Percentiles rank a stretch among this genome's conserved stretches.
phyloP scores from a whole-genome alignment of 2,888 invertebrate genomes.

The Nymphalis c-album region DNA sequence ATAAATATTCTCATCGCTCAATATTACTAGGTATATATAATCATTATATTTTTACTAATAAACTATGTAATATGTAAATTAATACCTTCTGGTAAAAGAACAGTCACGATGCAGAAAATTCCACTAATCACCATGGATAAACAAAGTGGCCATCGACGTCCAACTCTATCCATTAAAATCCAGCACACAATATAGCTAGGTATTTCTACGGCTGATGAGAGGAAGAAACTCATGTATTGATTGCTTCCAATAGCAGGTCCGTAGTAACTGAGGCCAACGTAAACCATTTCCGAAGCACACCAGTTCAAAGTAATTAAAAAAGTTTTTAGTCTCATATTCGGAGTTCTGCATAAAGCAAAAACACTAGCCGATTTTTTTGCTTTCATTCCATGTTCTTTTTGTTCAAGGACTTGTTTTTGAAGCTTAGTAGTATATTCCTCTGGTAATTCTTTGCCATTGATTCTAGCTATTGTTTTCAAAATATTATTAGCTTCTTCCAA shows the following conservation, averaged over 20 bases:
- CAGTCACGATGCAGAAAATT: slow-evolving; percentile 91
- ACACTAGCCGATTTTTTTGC: slow-evolving; percentile 75
- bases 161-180: slow-evolving; percentile 93
- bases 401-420: slow-evolving; percentile 86
- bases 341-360: slow-evolving; percentile 87
- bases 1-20: too few relatives aligned
- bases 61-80: not conserved
- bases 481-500: slow-evolving; percentile 91
- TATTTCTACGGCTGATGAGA: slow-evolving; percentile 93
- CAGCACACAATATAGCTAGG: slow-evolving; percentile 94
- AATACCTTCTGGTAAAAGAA: slow-evolving; percentile 89
- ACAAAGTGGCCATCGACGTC: slow-evolving; percentile 93
- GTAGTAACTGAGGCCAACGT: slow-evolving; percentile 95
- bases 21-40: too few relatives aligned
- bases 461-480: slow-evolving; percentile 87
- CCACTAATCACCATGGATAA: slow-evolving; percentile 93
- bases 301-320: slow-evolving; percentile 92
- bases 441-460: slow-evolving; percentile 89
- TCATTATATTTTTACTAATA: too few relatives aligned
- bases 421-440: slow-evolving; percentile 86
- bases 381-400: slow-evolving; percentile 79
- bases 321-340: slow-evolving; percentile 94
- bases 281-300: slow-evolving; percentile 96
- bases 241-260: slow-evolving; percentile 93
- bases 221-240: slow-evolving; percentile 93